Percentiles rank a stretch among this genome's conserved stretches.
These are phyloP conservation scores for Teinopalpus imperialis DNA, from an alignment of 2,888 invertebrate genomes.

Conservation along the genomic window DNA sequence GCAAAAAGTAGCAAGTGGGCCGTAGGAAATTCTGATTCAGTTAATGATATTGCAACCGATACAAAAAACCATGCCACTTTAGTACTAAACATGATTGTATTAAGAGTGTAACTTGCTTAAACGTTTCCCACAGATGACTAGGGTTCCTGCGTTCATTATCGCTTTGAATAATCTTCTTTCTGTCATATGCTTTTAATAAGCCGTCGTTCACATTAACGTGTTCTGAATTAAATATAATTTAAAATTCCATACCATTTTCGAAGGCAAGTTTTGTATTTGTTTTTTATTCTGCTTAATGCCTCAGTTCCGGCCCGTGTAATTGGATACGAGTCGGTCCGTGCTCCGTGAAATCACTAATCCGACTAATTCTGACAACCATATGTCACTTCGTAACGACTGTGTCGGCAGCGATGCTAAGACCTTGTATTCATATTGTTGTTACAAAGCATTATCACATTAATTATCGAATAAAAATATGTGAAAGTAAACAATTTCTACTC, in stretches of 20 bases:
- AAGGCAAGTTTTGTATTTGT: conserved; percentile 61
- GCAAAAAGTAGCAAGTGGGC: conserved; percentile 24
- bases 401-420: conserved; percentile 41
- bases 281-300: conserved; percentile 51
- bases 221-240: conserved; percentile 49
- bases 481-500: no score
- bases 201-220: conserved; percentile 40
- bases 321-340: conserved; percentile 67
- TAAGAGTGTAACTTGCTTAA: conserved; percentile 16
- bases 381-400: conserved; percentile 73
- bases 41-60: conserved; percentile 16
- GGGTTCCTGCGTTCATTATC: conserved; percentile 24
- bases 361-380: conserved; percentile 81
- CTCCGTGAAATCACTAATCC: conserved; percentile 81
- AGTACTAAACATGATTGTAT: conserved; percentile 1
- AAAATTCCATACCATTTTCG: conserved; percentile 60
- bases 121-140: conserved; percentile 17
- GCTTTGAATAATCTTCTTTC: conserved; percentile 22
- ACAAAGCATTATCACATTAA: no score
- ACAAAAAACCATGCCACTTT: conserved; percentile 7
- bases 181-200: conserved; percentile 46
- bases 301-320: conserved; percentile 70
- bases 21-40: conserved; percentile 25
- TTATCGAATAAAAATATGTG: no score
- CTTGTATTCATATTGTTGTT: conserved; percentile 28